Base-by-base conservation (phyloP, 2,888 invertebrate species). In the Tuberolachnus salignus region DNA sequence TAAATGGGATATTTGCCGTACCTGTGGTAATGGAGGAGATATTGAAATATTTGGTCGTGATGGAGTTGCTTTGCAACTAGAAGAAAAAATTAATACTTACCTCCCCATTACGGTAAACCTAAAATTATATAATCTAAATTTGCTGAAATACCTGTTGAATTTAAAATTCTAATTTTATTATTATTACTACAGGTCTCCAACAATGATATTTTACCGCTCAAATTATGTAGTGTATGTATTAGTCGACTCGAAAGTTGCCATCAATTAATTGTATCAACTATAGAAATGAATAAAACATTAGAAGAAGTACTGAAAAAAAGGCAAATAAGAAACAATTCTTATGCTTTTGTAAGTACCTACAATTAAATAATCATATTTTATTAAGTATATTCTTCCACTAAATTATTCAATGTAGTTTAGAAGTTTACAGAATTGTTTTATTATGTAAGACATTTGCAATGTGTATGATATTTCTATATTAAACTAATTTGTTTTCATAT, bases 251-350 rank as follows among this genome's bases (percentile, higher is more conserved):
- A 78, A 69, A 78, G 59, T 69, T 78, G 78, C 69, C 78, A 78
- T 69, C 42, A 44, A 1, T 51, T 78, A n/a, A 69, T 78, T 44
- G 51, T 78, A 51, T 78, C 78, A 42, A 69, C 78, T 9, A 78
- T 78, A 69, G 78, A 78, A 57, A 78, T 78, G 78, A 78, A 42
- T 61, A 78, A 78, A 78, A 78, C 78, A 11, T 49, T 78, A 21
- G 78, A 78, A 69, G 78, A 78, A 59, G 67, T 78, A 21, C 42
- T 78, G 51, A 78, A 78, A 59, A 78, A 61, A 51, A 49, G 42
- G 51, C 69, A 78, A 49, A 69, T 78, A 51, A 67, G 19, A 78
- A 78, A 69, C 21, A 78, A 78, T 78, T 69, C 69, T 9, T 78
- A 78, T 59, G 59, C 16, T 51, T 69, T 69, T 78, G 78, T 78